phyloP scores from a whole-genome alignment of 1,140 invertebrate species.

The Chironomus tepperi region DNA sequence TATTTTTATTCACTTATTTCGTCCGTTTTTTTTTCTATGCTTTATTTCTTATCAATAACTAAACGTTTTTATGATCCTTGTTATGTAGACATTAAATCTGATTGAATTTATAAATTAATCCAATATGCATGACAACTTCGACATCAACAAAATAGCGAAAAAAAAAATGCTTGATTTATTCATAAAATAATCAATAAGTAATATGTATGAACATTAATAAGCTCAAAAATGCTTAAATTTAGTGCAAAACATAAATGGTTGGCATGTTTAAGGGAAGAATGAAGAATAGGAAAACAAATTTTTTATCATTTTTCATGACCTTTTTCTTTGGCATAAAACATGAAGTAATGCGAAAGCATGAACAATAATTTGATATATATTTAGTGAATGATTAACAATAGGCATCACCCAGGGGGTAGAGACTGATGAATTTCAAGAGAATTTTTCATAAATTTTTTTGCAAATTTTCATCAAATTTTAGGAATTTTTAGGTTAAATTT shows the following conservation, averaged over 20 bases:
- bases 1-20: neutral
- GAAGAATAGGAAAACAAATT: neutral
- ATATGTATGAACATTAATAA: neutral
- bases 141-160: neutral
- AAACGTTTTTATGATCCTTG: neutral
- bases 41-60: neutral
- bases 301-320: too few relatives aligned
- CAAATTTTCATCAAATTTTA: too few relatives aligned
- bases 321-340: too few relatives aligned
- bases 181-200: neutral
- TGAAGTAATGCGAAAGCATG: too few relatives aligned
- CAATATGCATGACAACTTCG: neutral
- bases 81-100: conserved; percentile 11
- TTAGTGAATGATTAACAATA: too few relatives aligned
- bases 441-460: too few relatives aligned
- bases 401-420: too few relatives aligned
- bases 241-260: neutral
- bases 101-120: neutral
- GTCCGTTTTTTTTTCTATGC: too few relatives aligned
- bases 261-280: neutral
- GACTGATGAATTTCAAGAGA: too few relatives aligned
- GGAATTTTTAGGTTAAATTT: too few relatives aligned
- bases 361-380: too few relatives aligned
- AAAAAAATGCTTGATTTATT: conserved; percentile 3
- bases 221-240: neutral